Conservation (phyloP, 2,888 invertebrate genomes). For the Ischnura elegans region DNA sequence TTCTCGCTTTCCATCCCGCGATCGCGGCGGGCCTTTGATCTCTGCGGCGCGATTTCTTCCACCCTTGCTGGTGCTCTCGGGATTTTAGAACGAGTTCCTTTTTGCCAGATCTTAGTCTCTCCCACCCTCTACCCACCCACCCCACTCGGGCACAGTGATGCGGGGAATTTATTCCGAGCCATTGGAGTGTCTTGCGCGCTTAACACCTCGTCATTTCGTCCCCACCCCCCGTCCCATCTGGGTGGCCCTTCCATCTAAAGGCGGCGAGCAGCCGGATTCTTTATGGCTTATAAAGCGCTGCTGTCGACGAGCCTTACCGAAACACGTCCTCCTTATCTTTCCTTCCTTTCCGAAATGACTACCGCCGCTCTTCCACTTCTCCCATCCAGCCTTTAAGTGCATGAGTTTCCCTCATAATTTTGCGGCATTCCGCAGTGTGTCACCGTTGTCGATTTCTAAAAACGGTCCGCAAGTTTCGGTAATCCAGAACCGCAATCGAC, state of each 20-base stretch:
- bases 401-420: constrained; percentile 39
- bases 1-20: constrained; percentile 11
- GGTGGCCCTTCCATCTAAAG: constrained; percentile 41
- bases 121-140: not conserved
- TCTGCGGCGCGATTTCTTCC: constrained; percentile 48
- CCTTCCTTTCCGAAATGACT: constrained; percentile 39
- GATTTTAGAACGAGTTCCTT: not conserved
- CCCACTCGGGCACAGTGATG: not conserved
- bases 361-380: constrained; percentile 19
- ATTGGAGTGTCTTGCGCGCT: constrained; percentile 33
- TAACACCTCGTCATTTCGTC: constrained; percentile 36
- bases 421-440: constrained; percentile 24
- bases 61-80: not conserved
- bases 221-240: not conserved
- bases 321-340: constrained; percentile 62
- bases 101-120: constrained; percentile 24
- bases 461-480: not conserved
- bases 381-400: not conserved
- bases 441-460: not conserved
- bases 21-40: constrained; percentile 55
- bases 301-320: constrained; percentile 61
- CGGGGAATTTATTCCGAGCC: constrained; percentile 44
- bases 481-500: not conserved
- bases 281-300: constrained; percentile 62
- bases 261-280: constrained; percentile 50